Evolutionary conservation across 2,113 vertebrate genomes (phyloP), one percentile per base, ranked within the genome.

Genomic region (Cacatua alba): DNA sequence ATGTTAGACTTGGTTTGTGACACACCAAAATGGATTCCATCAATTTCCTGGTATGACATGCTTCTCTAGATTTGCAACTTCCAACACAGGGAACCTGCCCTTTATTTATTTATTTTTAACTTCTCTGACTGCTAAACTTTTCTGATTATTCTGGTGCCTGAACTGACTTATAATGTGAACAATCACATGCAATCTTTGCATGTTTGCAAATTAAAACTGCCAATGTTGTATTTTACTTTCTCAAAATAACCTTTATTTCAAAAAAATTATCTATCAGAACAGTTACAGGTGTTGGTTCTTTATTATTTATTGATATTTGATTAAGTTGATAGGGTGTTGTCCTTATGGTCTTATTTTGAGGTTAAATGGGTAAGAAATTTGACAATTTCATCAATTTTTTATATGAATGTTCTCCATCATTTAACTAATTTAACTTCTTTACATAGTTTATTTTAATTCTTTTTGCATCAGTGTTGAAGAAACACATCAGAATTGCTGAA

Each of bases 281-380:
- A 62, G 4, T 23, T 70, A 15, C 5, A 9, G 2, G 9, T 71
- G 4, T n/a, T 88, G 55, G 0, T 1, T 53, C 3, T 53, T 57
- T 41, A 13, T 29, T 76, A 31, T 29, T 80, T 89, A 35, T 29
- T 20, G 5, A 29, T 37, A 52, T 35, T 29, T 71, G 1, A 23
- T 51, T 52, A 55, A 3, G 5, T 26, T 68, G 9, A 63, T 70
- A 83, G 7, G 4, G 1, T 55, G 17, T 28, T 75, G 41, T 48
- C 7, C 3, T 76, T 28, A 65, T 16, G 8, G 8, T 41, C 16
- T 44, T 46, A 55, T 65, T 86, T 67, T 3, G 9, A 64, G 17
- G 7, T 77, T 69, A 88, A 59, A 57, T 19, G 3, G 37, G 46
- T 41, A 64, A 64, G 62, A 64, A 4, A 57, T 51, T 75, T 69